Evolutionary conservation across 2,797 vertebrate species (phyloP).

Genomic region (Sebastes cheni): DNA sequence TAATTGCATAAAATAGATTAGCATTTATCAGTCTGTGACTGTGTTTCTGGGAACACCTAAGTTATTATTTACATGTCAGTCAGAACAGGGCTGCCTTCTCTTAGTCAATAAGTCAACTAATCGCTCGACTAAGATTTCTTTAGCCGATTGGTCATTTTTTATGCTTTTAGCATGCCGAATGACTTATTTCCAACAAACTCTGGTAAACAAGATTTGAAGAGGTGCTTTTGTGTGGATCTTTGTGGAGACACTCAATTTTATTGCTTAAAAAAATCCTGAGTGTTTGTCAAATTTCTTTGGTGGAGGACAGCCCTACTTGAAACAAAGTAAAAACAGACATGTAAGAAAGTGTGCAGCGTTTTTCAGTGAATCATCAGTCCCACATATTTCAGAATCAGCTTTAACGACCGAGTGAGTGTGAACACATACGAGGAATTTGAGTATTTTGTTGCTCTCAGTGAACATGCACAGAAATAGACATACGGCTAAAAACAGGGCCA

Average conservation of each 20-base stretch:
- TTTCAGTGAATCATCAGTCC: not conserved
- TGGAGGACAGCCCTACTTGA: not conserved
- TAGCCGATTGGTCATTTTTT: not conserved
- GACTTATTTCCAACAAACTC: too few species aligned
- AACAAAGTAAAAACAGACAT: not conserved
- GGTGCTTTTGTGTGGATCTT: too few species aligned
- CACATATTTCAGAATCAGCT: not conserved
- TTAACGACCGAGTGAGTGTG: not conserved
- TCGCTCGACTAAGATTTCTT: not conserved
- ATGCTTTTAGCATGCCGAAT: not conserved
- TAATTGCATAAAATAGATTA: slow-evolving; percentile 56
- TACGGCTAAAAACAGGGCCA: too few species aligned
- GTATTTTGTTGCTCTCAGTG: too few species aligned
- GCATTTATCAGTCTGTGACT: slow-evolving; percentile 40
- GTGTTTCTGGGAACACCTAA: not conserved
- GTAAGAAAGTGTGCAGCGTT: not conserved
- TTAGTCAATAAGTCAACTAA: too few species aligned
- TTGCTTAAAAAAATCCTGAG: too few species aligned
- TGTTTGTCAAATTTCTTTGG: too few species aligned
- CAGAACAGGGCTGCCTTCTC: not conserved
- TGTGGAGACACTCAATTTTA: too few species aligned
- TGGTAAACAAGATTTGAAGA: too few species aligned
- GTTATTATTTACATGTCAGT: slow-evolving; percentile 1
- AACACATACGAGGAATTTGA: too few species aligned
- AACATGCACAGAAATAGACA: too few species aligned